Percentiles rank a stretch among this genome's conserved stretches.
These are phyloP conservation scores for Grantiella picta DNA, from an alignment of 2,113 vertebrate species.

Conservation along the genomic window DNA sequence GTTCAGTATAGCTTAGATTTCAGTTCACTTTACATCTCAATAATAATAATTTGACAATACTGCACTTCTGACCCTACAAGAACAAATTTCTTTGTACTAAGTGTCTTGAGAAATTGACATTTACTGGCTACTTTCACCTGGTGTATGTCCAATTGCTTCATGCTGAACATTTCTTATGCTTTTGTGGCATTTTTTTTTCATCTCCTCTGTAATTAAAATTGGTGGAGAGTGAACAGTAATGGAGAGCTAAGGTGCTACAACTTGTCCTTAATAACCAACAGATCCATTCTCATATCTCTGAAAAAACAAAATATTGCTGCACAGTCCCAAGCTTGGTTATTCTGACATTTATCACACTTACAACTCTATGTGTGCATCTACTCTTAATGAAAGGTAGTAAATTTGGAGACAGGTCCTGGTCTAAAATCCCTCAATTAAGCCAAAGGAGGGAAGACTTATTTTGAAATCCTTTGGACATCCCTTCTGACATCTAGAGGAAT, in stretches of 20 bases:
- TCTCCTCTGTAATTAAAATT: accelerated
- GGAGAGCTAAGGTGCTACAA: not conserved
- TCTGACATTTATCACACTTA: not conserved
- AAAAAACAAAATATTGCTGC: not conserved
- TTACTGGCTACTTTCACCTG: not conserved
- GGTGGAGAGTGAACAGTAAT: not conserved
- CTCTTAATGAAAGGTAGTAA: not conserved
- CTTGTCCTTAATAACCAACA: not conserved
- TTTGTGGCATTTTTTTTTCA: not conserved
- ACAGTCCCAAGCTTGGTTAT: not conserved
- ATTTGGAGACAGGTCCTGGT: not conserved
- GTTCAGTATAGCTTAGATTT: not conserved
- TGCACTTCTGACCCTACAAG: not conserved
- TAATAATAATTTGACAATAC: not conserved
- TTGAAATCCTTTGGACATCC: not conserved
- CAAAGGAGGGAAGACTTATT: not conserved
- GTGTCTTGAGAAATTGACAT: not conserved
- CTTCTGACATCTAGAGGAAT: not conserved
- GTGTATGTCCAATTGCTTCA: not conserved
- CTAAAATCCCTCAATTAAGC: not conserved
- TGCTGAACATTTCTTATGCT: not conserved
- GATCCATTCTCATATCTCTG: not conserved
- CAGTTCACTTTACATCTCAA: not conserved
- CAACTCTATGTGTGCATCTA: not conserved
- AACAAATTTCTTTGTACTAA: not conserved